These are phyloP conservation scores for Tyrannus savana DNA, from an alignment of 2,113 vertebrate species.

Conservation along the genomic window DNA sequence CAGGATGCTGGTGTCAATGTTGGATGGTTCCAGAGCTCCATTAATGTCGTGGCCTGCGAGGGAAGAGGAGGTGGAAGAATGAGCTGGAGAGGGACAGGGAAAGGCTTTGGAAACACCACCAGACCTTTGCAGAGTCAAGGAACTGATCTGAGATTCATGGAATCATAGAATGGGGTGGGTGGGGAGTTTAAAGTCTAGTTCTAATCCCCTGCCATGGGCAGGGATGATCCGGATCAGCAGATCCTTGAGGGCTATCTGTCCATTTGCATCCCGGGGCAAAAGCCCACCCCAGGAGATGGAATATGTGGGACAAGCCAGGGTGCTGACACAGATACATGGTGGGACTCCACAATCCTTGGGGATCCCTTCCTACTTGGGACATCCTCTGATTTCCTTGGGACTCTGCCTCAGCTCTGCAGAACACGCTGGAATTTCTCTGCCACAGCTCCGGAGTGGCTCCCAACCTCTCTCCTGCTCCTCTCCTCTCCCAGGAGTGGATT, in stretches of 20 bases:
- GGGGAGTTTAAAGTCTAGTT: neutral
- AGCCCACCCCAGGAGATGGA: neutral
- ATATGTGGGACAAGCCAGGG: fast-evolving
- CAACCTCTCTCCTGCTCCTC: neutral
- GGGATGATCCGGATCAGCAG: neutral
- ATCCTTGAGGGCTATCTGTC: neutral
- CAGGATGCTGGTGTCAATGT: conserved; percentile 99
- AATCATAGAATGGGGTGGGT: neutral
- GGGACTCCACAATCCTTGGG: neutral
- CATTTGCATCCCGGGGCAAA: neutral
- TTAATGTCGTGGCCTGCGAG: conserved; percentile 95
- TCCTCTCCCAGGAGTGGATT: fast-evolving
- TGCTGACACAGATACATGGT: fast-evolving
- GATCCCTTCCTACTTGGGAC: neutral
- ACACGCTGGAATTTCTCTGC: neutral
- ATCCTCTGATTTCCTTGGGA: neutral
- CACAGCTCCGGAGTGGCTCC: neutral
- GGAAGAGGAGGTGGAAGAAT: neutral
- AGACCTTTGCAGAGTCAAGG: neutral
- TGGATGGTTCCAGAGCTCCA: conserved; percentile 94
- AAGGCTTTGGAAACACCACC: neutral
- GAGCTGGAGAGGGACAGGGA: neutral
- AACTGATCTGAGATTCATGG: neutral
- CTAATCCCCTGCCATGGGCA: neutral
- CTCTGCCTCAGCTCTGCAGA: neutral